A percentile compares a stretch with the other conserved stretches of the same genome.
Conservation (phyloP, 2,888 invertebrate species). For the Lottia gigantea region DNA sequence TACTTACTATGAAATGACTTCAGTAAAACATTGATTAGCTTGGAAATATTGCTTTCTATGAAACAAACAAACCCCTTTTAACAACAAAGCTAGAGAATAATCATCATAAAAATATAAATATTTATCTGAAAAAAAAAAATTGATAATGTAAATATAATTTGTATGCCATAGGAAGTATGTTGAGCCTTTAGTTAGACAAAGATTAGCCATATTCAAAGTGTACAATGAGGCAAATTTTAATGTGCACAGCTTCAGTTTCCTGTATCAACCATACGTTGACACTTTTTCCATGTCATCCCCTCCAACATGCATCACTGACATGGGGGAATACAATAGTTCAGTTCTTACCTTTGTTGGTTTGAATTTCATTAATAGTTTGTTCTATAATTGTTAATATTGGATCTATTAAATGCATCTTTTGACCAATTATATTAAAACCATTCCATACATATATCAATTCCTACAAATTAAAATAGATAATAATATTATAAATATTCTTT, state of each 20-base stretch:
- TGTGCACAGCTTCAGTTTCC: too few relatives aligned
- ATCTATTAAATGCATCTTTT: slow-evolving; percentile 73
- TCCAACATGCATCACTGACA: too few relatives aligned
- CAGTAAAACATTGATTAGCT: slow-evolving; percentile 80
- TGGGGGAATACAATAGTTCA: too few relatives aligned
- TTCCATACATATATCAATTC: slow-evolving; percentile 95
- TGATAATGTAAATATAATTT: too few relatives aligned
- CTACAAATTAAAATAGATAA: slow-evolving; percentile 44
- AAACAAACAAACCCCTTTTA: slow-evolving; percentile 86
- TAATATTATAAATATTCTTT: too few relatives aligned
- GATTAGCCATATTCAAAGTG: too few relatives aligned
- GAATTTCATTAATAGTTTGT: slow-evolving; percentile 64
- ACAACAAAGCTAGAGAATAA: slow-evolving; percentile 77
- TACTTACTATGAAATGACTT: slow-evolving; percentile 73
- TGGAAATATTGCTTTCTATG: slow-evolving; percentile 82
- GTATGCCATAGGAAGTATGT: too few relatives aligned
- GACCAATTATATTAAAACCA: slow-evolving; percentile 84
- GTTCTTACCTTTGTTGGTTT: slow-evolving; percentile 56
- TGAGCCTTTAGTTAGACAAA: too few relatives aligned
- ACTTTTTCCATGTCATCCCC: too few relatives aligned
- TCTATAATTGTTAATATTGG: slow-evolving; percentile 63
- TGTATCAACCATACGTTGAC: too few relatives aligned
- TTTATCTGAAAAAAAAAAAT: slow-evolving; percentile 39
- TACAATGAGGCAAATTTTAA: too few relatives aligned
- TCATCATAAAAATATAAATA: slow-evolving; percentile 64